Percentiles rank a stretch among this genome's conserved stretches.
These are phyloP conservation scores for Theretra japonica DNA, from an alignment of 2,888 invertebrate genomes.

Conservation along the genomic window DNA sequence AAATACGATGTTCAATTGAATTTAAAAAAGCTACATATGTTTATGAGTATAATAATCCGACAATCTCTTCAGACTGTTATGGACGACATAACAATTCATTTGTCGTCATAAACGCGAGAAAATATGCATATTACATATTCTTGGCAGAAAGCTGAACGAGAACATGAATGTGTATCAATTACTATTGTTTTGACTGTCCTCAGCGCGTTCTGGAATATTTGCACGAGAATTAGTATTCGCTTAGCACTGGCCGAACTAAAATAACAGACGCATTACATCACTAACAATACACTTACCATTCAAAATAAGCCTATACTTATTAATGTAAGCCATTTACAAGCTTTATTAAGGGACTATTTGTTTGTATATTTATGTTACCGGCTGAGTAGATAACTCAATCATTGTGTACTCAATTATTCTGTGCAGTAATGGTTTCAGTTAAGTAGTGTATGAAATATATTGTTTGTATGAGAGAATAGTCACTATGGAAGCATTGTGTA, in stretches of 20 bases:
- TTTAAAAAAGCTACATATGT: too few species aligned
- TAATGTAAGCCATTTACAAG: neutral
- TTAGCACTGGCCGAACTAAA: conserved; percentile 6
- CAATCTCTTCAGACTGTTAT: neutral
- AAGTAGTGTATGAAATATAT: too few species aligned
- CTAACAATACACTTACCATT: neutral
- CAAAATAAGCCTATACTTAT: neutral
- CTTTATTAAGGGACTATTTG: too few species aligned
- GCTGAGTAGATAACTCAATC: too few species aligned
- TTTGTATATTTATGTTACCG: too few species aligned
- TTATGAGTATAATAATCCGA: neutral
- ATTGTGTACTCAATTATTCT: too few species aligned
- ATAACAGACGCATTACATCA: neutral
- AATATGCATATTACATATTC: conserved; percentile 6
- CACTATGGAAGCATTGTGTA: too few species aligned
- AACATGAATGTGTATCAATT: conserved; percentile 6
- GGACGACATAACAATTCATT: neutral
- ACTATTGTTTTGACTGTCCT: conserved; percentile 6
- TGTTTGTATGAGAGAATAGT: too few species aligned
- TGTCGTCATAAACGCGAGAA: neutral
- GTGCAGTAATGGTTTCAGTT: too few species aligned
- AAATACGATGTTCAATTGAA: too few species aligned
- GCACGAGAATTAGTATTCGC: neutral
- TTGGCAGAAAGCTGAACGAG: neutral
- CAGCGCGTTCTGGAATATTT: conserved; percentile 1